phyloP scores from a whole-genome alignment of 2,113 vertebrate genomes.

The Brachyhypopomus occidentalis region DNA sequence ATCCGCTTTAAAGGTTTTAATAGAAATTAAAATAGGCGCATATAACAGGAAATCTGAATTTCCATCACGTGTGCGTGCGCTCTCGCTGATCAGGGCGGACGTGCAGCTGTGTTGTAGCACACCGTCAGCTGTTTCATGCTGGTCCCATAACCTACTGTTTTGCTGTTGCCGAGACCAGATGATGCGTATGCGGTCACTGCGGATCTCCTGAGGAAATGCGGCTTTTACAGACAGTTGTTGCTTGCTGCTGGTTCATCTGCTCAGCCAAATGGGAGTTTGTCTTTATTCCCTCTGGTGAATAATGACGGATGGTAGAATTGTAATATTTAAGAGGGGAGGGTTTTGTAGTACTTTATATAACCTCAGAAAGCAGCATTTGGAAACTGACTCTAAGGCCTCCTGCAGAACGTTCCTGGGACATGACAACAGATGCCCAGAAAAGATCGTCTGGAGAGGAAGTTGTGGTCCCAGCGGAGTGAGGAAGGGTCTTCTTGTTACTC shows the following conservation, averaged over 20 bases:
- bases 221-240: constrained; percentile 69
- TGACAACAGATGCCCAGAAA: constrained; percentile 34
- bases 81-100: neutral
- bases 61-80: neutral
- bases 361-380: constrained; percentile 58
- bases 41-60: neutral
- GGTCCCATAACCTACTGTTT: constrained; percentile 29
- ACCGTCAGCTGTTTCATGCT: constrained; percentile 6
- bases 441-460: constrained; percentile 30
- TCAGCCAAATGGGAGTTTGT: constrained; percentile 58
- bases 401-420: constrained; percentile 39
- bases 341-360: constrained; percentile 69
- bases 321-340: constrained; percentile 66
- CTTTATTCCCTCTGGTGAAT: constrained; percentile 46
- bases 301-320: constrained; percentile 49
- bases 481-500: neutral
- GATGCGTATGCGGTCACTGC: constrained; percentile 45
- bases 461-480: constrained; percentile 33
- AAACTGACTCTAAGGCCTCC: constrained; percentile 59
- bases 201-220: constrained; percentile 56
- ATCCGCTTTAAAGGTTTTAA: neutral
- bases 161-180: constrained; percentile 52
- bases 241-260: constrained; percentile 70
- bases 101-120: neutral
- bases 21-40: neutral